Evolutionary conservation across 2,113 vertebrate species (phyloP).

Genomic region (Boulengeromyrus knoepffleri): DNA sequence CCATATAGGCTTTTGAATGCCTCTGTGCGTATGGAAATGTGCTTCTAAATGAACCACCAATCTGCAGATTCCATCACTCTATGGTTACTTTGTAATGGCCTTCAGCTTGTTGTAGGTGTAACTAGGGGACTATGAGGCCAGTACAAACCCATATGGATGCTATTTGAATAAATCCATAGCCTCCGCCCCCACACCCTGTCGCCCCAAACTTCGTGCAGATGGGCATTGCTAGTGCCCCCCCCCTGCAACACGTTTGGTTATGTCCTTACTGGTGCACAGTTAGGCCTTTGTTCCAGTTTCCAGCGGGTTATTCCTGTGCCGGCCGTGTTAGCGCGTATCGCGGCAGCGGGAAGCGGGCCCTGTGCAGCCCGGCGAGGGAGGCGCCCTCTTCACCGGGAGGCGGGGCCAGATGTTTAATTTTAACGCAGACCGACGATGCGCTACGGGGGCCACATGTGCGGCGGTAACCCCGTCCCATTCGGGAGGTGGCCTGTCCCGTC

Average conservation of each 20-base stretch:
- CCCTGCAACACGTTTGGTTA: background rate
- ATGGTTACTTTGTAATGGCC: slow-evolving; percentile 9
- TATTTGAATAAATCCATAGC: slow-evolving; percentile 28
- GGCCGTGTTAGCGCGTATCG: slow-evolving; percentile 25
- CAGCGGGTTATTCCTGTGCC: slow-evolving; percentile 48
- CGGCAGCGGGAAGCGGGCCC: background rate
- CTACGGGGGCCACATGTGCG: background rate
- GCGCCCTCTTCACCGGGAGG: slow-evolving; percentile 1
- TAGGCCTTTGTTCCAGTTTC: slow-evolving; percentile 38
- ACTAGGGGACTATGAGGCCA: slow-evolving; percentile 10
- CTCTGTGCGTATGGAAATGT: slow-evolving; percentile 15
- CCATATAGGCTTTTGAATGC: background rate
- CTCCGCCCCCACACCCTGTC: background rate
- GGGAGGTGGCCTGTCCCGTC: slow-evolving; percentile 11
- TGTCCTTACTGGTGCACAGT: slow-evolving; percentile 52
- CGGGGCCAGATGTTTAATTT: slow-evolving; percentile 12
- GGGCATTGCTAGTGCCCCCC: background rate
- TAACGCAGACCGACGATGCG: background rate
- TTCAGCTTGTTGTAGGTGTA: slow-evolving; percentile 24
- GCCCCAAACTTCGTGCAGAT: background rate
- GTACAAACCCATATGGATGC: slow-evolving; percentile 26
- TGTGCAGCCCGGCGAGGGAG: background rate
- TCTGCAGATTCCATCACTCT: background rate
- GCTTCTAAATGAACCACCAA: background rate
- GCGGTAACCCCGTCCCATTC: background rate